Evolutionary conservation across 1,140 invertebrate species (phyloP).

Genomic region (Ips nitidus): DNA sequence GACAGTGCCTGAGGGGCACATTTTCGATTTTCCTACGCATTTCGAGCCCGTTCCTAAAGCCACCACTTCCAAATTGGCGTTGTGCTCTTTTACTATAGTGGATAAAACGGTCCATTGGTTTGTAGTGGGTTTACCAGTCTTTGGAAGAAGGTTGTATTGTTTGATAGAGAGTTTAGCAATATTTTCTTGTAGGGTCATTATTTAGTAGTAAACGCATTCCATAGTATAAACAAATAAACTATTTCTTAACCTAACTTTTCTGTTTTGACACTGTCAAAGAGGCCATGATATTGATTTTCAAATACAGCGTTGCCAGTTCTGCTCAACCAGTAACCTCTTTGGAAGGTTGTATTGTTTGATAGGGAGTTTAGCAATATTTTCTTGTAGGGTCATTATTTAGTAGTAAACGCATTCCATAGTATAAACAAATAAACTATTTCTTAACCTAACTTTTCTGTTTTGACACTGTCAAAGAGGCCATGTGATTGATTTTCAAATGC

Average conservation of each 20-base stretch:
- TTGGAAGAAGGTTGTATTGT: slow-evolving; percentile 68
- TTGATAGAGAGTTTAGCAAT: slow-evolving; percentile 5
- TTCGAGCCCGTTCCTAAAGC: slow-evolving; percentile 88
- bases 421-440: too few species aligned
- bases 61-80: slow-evolving; percentile 62
- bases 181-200: not conserved
- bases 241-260: too few species aligned
- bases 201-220: too few species aligned
- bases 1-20: slow-evolving; percentile 68
- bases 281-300: too few species aligned
- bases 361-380: not conserved
- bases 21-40: slow-evolving; percentile 76
- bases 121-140: slow-evolving; percentile 74
- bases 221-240: too few species aligned
- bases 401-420: too few species aligned
- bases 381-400: not conserved
- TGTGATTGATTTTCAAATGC: too few species aligned
- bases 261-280: too few species aligned
- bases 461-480: too few species aligned
- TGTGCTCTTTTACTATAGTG: slow-evolving; percentile 63
- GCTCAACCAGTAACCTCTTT: too few species aligned
- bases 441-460: too few species aligned
- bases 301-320: too few species aligned
- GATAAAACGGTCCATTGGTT: slow-evolving; percentile 82
- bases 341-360: slow-evolving; percentile 57